A percentile compares a stretch with the other conserved stretches of the same genome.
These are phyloP conservation scores for Pithys albifrons DNA, from an alignment of 2,113 vertebrate species.

Conservation along the genomic window DNA sequence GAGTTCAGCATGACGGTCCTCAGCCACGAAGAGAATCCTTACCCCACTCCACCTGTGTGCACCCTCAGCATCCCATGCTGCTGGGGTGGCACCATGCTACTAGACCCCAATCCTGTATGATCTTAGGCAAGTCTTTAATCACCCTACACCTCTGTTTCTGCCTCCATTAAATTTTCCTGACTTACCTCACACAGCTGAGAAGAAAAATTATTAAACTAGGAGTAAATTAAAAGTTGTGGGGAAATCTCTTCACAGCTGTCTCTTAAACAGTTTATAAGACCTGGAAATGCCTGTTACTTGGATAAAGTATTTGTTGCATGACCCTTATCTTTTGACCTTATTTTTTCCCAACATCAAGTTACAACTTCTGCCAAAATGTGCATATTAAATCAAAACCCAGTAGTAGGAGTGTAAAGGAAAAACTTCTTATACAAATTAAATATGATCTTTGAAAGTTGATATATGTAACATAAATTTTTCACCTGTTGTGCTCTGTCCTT, in stretches of 20 bases:
- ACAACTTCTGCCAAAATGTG: not conserved
- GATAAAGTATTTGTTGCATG: not conserved
- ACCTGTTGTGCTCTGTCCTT: not conserved
- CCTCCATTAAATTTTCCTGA: not conserved
- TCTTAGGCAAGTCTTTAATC: not conserved
- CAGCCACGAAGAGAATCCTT: accelerated
- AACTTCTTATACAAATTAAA: not conserved
- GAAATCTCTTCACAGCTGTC: not conserved
- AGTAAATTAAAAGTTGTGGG: not conserved
- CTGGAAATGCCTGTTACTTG: not conserved
- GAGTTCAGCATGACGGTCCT: accelerated
- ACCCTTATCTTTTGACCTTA: not conserved
- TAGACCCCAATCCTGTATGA: not conserved
- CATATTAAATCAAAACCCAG: not conserved
- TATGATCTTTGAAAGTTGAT: not conserved
- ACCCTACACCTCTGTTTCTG: not conserved
- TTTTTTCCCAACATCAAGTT: not conserved
- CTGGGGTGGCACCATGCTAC: accelerated
- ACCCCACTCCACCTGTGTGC: accelerated
- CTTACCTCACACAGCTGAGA: not conserved
- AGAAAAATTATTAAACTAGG: not conserved
- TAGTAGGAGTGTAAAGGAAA: not conserved
- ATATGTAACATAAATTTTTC: not conserved
- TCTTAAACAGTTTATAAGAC: not conserved
- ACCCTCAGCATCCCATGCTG: not conserved